Conservation (phyloP, 1,140 invertebrate genomes). For the Atopsyche davidsoni region DNA sequence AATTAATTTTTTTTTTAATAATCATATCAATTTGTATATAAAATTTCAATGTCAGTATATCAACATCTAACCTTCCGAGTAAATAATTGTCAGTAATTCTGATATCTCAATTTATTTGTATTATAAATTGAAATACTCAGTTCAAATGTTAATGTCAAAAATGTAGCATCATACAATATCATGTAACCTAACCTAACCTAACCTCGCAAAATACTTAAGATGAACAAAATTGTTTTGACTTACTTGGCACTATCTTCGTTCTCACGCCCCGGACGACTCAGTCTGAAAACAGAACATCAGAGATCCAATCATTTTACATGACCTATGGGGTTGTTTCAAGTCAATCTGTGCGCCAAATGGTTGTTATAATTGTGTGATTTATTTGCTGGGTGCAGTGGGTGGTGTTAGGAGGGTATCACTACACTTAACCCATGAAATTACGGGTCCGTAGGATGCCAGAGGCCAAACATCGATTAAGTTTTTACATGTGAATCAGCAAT, state of each 20-base stretch:
- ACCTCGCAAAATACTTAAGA: too few species aligned
- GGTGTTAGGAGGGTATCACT: conserved; percentile 20
- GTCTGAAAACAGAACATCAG: not conserved
- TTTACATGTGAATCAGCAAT: conserved; percentile 1
- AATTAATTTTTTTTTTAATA: too few species aligned
- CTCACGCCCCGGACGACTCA: not conserved
- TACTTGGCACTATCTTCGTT: not conserved
- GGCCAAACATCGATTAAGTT: conserved; percentile 18
- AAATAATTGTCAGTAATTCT: too few species aligned
- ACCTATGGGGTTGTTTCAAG: not conserved
- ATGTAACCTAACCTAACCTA: too few species aligned
- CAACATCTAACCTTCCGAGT: too few species aligned
- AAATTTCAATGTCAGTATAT: too few species aligned
- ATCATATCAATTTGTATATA: too few species aligned
- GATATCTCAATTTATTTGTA: too few species aligned
- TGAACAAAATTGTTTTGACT: too few species aligned
- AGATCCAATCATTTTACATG: not conserved
- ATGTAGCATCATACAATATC: too few species aligned
- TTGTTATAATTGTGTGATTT: not conserved
- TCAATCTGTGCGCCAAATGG: not conserved
- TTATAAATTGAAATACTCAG: too few species aligned
- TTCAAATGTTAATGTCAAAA: too few species aligned
- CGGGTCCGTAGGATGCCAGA: conserved; percentile 11
- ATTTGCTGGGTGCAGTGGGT: conserved; percentile 10
- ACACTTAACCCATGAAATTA: conserved; percentile 29